These are phyloP conservation scores for Diadophis punctatus DNA, from an alignment of 2,113 vertebrate genomes.

Conservation along the genomic window DNA sequence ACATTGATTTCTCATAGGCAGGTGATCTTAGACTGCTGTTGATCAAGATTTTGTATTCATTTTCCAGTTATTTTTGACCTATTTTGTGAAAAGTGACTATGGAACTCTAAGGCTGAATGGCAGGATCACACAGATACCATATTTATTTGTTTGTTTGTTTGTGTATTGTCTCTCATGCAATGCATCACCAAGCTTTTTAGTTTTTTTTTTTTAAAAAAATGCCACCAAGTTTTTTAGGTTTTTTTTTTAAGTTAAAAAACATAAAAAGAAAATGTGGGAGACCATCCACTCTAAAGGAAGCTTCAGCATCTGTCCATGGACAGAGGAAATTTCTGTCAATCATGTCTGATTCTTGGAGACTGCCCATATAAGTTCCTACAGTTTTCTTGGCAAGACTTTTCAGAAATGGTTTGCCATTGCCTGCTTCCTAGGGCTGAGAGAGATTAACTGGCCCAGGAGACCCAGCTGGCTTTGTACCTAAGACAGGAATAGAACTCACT, in stretches of 20 bases:
- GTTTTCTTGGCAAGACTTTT: not conserved
- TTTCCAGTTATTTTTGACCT: not conserved
- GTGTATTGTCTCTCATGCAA: not conserved
- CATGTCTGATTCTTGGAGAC: not conserved
- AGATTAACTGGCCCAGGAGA: not conserved
- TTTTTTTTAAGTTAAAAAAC: not conserved
- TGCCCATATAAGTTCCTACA: not conserved
- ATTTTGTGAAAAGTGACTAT: not conserved
- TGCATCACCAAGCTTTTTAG: not conserved
- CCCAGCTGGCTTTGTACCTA: not conserved
- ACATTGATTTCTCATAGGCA: not conserved
- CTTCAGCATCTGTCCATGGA: not conserved
- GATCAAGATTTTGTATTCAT: not conserved
- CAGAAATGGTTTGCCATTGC: not conserved
- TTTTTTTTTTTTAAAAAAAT: too few species aligned
- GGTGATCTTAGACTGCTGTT: not conserved
- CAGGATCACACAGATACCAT: not conserved
- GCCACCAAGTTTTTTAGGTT: not conserved
- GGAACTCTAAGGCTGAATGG: not conserved
- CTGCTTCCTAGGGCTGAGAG: not conserved
- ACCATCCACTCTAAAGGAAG: not conserved
- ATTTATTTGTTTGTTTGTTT: not conserved
- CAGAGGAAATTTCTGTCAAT: not conserved
- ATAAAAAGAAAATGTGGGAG: not conserved
- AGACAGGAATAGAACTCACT: not conserved